Percentiles rank a stretch among this genome's conserved stretches.
Conservation (phyloP, 1,140 invertebrate genomes). For the Drosophila yakuba region DNA sequence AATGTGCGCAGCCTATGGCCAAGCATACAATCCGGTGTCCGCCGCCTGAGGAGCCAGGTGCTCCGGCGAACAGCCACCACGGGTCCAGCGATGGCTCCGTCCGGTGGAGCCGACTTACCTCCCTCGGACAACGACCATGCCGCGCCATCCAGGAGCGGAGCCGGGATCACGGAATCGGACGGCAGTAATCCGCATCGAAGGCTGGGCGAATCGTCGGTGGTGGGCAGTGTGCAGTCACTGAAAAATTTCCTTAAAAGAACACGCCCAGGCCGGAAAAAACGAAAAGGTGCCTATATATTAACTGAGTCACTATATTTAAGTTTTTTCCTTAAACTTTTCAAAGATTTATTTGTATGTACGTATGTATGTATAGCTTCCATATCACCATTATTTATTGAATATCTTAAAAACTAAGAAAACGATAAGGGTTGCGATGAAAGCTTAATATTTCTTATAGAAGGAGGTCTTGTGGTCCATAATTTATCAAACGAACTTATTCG, state of each 20-base stretch:
- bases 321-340: too few relatives aligned
- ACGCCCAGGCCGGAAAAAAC: slow-evolving; percentile 9
- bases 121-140: neutral
- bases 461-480: too few relatives aligned
- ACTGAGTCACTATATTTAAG: neutral
- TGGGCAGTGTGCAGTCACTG: neutral
- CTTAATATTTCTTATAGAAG: too few relatives aligned
- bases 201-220: neutral
- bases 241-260: slow-evolving; percentile 6
- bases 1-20: slow-evolving; percentile 10
- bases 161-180: slow-evolving; percentile 18
- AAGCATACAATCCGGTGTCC: slow-evolving; percentile 29
- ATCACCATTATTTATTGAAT: too few relatives aligned
- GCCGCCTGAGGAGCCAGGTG: slow-evolving; percentile 43
- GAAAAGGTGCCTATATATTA: slow-evolving; percentile 32
- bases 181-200: slow-evolving; percentile 23
- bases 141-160: neutral
- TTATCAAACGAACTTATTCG: too few relatives aligned
- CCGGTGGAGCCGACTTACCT: slow-evolving; percentile 9
- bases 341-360: too few relatives aligned
- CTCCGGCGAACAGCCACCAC: slow-evolving; percentile 63
- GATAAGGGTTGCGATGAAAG: too few relatives aligned
- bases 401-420: too few relatives aligned
- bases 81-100: slow-evolving; percentile 31
- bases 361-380: too few relatives aligned